Conservation (phyloP, 2,888 invertebrate species). For the Maniola hyperantus region DNA sequence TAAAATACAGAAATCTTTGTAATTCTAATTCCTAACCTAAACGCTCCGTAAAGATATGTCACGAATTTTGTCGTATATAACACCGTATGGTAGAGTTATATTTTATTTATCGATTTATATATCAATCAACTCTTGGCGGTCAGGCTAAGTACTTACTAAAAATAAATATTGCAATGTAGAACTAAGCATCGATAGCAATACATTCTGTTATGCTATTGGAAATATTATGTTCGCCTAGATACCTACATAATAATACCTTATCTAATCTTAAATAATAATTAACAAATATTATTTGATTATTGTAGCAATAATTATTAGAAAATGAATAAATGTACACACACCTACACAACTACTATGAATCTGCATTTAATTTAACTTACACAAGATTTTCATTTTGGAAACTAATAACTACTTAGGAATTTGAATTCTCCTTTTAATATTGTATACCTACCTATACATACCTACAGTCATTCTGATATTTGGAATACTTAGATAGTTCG, state of each 20-base stretch:
- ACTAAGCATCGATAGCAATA: background rate
- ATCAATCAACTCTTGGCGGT: no score
- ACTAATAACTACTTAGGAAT: background rate
- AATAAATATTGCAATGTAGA: background rate
- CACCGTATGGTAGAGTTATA: no score
- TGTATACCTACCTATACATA: background rate
- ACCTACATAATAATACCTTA: background rate
- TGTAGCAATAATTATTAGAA: constrained; percentile 1
- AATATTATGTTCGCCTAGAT: constrained; percentile 5
- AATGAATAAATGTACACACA: background rate
- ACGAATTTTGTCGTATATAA: no score
- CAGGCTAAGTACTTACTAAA: background rate
- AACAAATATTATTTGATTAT: background rate
- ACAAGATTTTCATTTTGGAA: background rate
- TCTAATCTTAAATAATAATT: constrained; percentile 6
- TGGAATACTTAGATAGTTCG: no score
- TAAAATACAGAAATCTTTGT: no score
- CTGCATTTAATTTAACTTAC: no score
- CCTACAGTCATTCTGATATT: no score
- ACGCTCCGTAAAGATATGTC: no score
- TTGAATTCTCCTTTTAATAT: no score
- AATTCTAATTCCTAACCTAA: no score
- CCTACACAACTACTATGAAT: background rate
- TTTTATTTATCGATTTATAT: no score
- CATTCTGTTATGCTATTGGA: constrained; percentile 1